These are phyloP conservation scores for Magallana angulata DNA, from an alignment of 1,140 invertebrate genomes.

Conservation along the genomic window DNA sequence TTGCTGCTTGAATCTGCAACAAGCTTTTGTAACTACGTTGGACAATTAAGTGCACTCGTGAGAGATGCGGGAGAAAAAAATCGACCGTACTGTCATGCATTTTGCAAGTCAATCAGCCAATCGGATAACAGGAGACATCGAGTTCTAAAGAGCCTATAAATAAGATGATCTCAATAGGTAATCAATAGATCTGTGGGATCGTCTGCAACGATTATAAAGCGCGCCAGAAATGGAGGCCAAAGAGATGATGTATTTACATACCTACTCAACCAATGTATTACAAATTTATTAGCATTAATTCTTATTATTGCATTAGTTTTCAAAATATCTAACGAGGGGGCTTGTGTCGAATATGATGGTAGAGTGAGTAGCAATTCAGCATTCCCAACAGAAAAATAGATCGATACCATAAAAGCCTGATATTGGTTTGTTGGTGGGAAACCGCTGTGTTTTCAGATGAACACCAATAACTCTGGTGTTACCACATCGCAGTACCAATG, in stretches of 20 bases:
- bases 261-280: neutral
- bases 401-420: no score
- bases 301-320: neutral
- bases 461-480: no score
- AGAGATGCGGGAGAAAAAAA: slow-evolving; percentile 23
- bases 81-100: slow-evolving; percentile 22
- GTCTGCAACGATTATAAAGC: neutral
- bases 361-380: neutral
- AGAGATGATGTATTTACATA: neutral
- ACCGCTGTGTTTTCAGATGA: no score
- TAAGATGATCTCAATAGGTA: slow-evolving; percentile 22
- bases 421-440: no score
- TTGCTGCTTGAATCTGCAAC: slow-evolving; percentile 8
- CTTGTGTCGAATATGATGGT: neutral
- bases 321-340: neutral
- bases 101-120: slow-evolving; percentile 33
- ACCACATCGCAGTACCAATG: no score
- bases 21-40: slow-evolving; percentile 9
- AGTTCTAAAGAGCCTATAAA: slow-evolving; percentile 28
- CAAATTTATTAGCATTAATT: neutral
- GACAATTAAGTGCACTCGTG: slow-evolving; percentile 25
- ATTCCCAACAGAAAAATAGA: no score
- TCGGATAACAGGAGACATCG: slow-evolving; percentile 28
- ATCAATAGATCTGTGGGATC: neutral
- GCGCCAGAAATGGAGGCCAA: neutral